Percentiles rank a stretch among this genome's conserved stretches.
phyloP scores from a whole-genome alignment of 2,113 vertebrate genomes.

The Colius striatus region DNA sequence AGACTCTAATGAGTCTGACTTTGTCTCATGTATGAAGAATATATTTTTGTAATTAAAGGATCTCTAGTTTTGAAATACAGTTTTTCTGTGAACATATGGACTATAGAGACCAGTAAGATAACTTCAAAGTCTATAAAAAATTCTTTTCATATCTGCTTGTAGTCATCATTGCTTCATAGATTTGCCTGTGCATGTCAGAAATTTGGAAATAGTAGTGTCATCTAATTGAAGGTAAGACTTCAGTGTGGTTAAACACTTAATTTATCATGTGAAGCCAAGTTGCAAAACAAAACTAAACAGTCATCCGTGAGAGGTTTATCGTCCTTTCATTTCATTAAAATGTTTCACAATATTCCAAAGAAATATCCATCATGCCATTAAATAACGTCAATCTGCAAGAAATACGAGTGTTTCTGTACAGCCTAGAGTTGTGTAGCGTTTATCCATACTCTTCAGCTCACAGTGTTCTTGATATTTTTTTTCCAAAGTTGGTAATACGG shows the following conservation, averaged over 20 bases:
- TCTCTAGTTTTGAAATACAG: background rate
- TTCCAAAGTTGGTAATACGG: background rate
- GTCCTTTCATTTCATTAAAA: background rate
- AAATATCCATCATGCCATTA: background rate
- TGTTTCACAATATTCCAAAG: background rate
- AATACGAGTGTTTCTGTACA: background rate
- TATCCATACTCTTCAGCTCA: background rate
- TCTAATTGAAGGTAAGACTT: background rate
- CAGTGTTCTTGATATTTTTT: background rate
- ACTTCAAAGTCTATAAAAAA: background rate
- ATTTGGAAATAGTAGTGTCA: background rate
- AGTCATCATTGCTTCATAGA: background rate
- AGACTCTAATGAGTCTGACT: background rate
- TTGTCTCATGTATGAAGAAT: background rate
- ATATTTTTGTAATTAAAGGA: background rate
- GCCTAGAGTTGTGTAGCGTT: background rate
- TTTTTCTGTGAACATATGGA: background rate
- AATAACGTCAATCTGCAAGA: background rate
- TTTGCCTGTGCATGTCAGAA: constrained; percentile 24
- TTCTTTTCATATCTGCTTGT: background rate
- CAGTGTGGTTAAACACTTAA: background rate
- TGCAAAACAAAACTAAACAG: background rate
- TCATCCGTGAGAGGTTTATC: background rate
- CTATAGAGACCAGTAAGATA: background rate
- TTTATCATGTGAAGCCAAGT: background rate